phyloP scores from a whole-genome alignment of 2,797 vertebrate genomes.

The Merluccius polli region DNA sequence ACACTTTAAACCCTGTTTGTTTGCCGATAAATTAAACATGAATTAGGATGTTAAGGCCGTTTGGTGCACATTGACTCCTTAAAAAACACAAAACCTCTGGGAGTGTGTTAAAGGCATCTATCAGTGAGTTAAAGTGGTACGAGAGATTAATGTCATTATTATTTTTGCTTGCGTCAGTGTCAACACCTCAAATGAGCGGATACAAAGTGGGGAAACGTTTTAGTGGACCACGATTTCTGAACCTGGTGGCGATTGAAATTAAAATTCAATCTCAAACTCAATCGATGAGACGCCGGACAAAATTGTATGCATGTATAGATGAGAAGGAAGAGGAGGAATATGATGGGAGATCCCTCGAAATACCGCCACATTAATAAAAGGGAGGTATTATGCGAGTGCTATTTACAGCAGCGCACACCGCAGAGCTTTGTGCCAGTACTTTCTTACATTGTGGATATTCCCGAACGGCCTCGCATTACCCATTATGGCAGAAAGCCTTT shows the following conservation, averaged over 20 bases:
- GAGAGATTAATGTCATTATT: constrained; percentile 71
- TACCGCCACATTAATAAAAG: neutral
- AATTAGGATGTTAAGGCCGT: constrained; percentile 39
- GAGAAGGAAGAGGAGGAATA: no score
- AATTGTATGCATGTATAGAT: no score
- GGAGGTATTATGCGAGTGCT: neutral
- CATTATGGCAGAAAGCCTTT: constrained; percentile 45
- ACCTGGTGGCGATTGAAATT: constrained; percentile 21
- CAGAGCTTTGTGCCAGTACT: constrained; percentile 42
- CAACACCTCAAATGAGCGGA: constrained; percentile 64
- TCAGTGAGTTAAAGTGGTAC: constrained; percentile 18
- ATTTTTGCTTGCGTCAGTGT: constrained; percentile 63
- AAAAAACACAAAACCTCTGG: constrained; percentile 5
- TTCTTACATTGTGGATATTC: constrained; percentile 54
- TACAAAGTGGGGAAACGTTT: constrained; percentile 26
- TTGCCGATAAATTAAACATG: constrained; percentile 32
- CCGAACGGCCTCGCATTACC: constrained; percentile 51
- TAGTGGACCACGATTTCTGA: constrained; percentile 39
- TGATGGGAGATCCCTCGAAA: neutral
- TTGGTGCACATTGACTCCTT: constrained; percentile 31
- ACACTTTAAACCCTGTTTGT: constrained; percentile 43
- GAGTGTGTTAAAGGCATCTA: neutral
- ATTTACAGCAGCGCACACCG: neutral
- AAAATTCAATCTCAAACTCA: neutral
- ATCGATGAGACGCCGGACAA: no score